Evolutionary conservation across 2,888 invertebrate species (phyloP), one percentile per base, ranked within the genome.

Genomic region (Ophioninae sp.): DNA sequence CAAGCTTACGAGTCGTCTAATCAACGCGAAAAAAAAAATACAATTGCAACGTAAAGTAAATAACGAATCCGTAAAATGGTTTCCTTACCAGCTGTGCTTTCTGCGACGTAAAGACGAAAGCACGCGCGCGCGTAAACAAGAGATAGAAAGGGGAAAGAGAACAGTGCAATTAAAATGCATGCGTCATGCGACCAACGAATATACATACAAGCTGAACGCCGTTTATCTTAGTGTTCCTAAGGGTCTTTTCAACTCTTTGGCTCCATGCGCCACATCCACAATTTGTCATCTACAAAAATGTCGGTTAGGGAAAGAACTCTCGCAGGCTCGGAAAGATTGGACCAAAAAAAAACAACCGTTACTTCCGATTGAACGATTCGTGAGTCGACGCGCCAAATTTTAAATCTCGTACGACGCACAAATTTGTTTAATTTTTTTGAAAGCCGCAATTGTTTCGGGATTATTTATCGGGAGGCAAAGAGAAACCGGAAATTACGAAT

Each of bases 81-180:
- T 75, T 87, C 90, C 93, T 93, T 93, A 93, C 93, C 93, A 91
- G 87, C 87, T 91, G 89, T 89, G 92, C 91, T 93, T 91, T 93
- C 93, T 93, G 92, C 87, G 90, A 70, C 75, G 84, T 76, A 79
- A 78, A 85, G 83, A 79, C 79, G 77, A 67, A 21, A 86, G 30
- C 37, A n/a, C 56, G 41, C 65, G 39, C 37, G 21, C 56, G 41
- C 65, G 39, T 70, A 56, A 73, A 79, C 37, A 39, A 85, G 68
- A 70, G n/a, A 30, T 82, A 83, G 76, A 83, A 83, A 79, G 86
- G 86, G 85, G 30, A 30, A 86, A 85, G 79, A 79, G 84, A 86
- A 83, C 87, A 81, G 85, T 87, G 79, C 68, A 87, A 87, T 87
- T 87, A 88, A 86, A 87, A 85, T 82, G 86, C 91, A 91, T 91